Conservation (phyloP, 2,888 invertebrate genomes). For the Pharmacophagus antenor region DNA sequence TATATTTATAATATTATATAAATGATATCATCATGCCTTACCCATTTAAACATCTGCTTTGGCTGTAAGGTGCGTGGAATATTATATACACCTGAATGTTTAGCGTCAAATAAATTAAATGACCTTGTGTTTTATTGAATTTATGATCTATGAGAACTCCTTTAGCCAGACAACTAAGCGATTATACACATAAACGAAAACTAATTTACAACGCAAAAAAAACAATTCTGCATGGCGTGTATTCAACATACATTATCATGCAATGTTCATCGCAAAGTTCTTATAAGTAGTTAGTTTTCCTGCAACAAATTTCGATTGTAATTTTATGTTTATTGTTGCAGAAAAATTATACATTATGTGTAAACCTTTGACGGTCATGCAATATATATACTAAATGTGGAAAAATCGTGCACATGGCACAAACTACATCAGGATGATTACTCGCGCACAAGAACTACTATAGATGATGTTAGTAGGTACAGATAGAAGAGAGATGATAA, state of each 20-base stretch:
- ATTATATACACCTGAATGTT: constrained; percentile 14
- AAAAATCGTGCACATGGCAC: constrained; percentile 46
- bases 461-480: constrained; percentile 64
- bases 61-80: constrained; percentile 9
- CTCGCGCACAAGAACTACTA: constrained; percentile 50
- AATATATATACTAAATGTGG: constrained; percentile 51
- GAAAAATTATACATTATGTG: constrained; percentile 48
- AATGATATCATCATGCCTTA: constrained; percentile 7
- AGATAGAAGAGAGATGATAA: constrained; percentile 52
- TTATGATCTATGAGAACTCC: constrained; percentile 28
- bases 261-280: constrained; percentile 44
- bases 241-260: constrained; percentile 48
- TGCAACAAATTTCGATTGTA: constrained; percentile 48
- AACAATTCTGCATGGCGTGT: constrained; percentile 39
- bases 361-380: constrained; percentile 50
- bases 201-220: constrained; percentile 38
- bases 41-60: constrained; percentile 1
- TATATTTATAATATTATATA: background rate
- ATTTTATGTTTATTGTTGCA: constrained; percentile 44
- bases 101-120: background rate
- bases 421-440: constrained; percentile 51
- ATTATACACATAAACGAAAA: constrained; percentile 51
- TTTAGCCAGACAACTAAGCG: constrained; percentile 50
- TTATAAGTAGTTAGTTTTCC: constrained; percentile 42
- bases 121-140: constrained; percentile 2